Base-by-base conservation (phyloP, 2,888 invertebrate genomes). In the Saturnia pavonia region DNA sequence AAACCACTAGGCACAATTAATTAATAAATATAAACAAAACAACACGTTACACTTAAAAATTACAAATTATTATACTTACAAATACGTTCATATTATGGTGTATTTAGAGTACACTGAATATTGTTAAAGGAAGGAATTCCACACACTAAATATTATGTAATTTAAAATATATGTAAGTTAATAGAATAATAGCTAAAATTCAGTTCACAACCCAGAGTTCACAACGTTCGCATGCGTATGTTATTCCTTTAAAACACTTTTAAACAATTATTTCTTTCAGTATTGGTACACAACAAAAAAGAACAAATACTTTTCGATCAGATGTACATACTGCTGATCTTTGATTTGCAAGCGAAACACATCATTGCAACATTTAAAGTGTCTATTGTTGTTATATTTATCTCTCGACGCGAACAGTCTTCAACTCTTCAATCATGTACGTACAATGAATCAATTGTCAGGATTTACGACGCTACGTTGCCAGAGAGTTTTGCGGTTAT, bases 311-410 rank as follows among this genome's bases (percentile, higher is more conserved):
- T 14, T 14, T 60, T 60, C 57, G 25, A 60, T 60, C 57, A 16
- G 0, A 14, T 12, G 25, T 60, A 65, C 9, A 40, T 19, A 65
- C 40, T 65, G 25, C 16, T 1, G 57, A 40, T 67, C 65, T 60
- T 27, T 25, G 25, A 65, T 65, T 65, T 7, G 12, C 12, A 40
- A 40, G 65, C 16, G 40, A 65, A 65, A 65, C 19, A 40, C 9
- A 40, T 65, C 65, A 40, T 19, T 65, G 34, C 12, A n/a, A 65
- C 40, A 40, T 65, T 25, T 65, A 40, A 65, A 65, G n/a, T 16
- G n/a, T 65, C 65, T 40, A 65, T 65, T 65, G 65, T 65, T 65
- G 40, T 65, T 65, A 40, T 65, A 65, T 65, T 65, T 65, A 65
- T 40, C 65, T 40, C n/a, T 65, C 40, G 65, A 65, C 65, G n/a